These are phyloP conservation scores for Dynastes tityus DNA, from an alignment of 2,888 invertebrate species.

Conservation along the genomic window DNA sequence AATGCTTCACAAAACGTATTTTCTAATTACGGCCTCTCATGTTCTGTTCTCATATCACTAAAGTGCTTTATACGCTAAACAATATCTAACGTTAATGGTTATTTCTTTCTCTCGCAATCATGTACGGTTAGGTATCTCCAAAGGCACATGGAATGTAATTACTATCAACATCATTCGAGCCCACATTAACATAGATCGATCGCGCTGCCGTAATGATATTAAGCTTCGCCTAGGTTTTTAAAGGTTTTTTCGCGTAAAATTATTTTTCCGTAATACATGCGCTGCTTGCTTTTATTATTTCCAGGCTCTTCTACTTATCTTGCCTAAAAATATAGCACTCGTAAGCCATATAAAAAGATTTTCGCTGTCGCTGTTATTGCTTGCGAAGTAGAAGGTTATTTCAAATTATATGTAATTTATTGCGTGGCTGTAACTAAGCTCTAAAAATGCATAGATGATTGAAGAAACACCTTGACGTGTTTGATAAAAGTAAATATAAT, in stretches of 20 bases:
- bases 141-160: background rate
- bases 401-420: no score
- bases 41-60: slow-evolving; percentile 11
- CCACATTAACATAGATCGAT: slow-evolving; percentile 3
- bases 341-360: no score
- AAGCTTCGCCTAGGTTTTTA: background rate
- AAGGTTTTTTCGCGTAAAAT: background rate
- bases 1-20: background rate
- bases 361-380: no score
- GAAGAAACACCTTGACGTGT: no score
- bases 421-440: no score
- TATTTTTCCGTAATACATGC: background rate
- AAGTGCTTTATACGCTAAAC: slow-evolving; percentile 16
- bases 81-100: slow-evolving; percentile 4
- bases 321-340: no score
- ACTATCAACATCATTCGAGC: background rate
- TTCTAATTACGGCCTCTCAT: background rate
- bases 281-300: background rate
- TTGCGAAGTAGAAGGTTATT: no score
- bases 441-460: no score
- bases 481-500: no score
- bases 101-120: slow-evolving; percentile 23
- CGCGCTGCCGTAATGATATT: background rate
- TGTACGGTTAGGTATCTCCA: background rate
- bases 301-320: no score